Percentiles rank a stretch among this genome's conserved stretches.
Evolutionary conservation across 2,797 vertebrate genomes (phyloP).

Genomic region (Darevskia nairensis): DNA sequence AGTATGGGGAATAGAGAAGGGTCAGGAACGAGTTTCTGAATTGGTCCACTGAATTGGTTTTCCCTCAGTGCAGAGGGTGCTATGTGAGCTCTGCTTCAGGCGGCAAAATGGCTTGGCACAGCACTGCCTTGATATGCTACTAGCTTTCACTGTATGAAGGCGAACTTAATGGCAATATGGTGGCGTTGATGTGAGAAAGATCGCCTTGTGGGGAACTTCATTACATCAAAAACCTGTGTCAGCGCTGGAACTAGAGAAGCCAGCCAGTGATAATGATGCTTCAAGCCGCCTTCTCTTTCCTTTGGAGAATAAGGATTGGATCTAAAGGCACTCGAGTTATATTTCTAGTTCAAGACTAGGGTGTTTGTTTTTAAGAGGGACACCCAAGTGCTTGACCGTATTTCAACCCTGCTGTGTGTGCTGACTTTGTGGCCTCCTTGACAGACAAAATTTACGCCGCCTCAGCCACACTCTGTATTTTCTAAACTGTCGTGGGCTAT

Average conservation of each 20-base stretch:
- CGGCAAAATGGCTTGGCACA: not conserved
- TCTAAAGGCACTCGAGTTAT: slow-evolving; percentile 21
- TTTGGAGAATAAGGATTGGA: not conserved
- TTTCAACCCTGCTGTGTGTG: not conserved
- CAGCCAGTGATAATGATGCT: not conserved
- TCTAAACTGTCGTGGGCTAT: slow-evolving; percentile 32
- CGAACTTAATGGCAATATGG: not conserved
- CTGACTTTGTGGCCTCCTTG: slow-evolving; percentile 36
- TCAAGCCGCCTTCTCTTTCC: not conserved
- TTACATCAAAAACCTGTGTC: not conserved
- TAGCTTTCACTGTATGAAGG: not conserved
- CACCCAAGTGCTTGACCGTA: slow-evolving; percentile 10
- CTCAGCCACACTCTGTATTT: slow-evolving; percentile 32
- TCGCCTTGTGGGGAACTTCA: not conserved
- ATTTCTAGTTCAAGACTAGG: slow-evolving; percentile 45
- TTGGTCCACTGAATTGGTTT: too few relatives aligned
- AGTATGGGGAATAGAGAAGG: not conserved
- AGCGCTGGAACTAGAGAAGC: not conserved
- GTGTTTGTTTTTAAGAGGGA: slow-evolving; percentile 44
- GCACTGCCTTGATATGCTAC: not conserved
- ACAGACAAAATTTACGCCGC: slow-evolving; percentile 41
- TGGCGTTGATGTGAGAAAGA: not conserved
- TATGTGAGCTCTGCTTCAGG: not conserved
- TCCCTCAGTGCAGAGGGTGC: too few relatives aligned
- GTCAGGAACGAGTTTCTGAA: not conserved